These are phyloP conservation scores for Sipha flava DNA, from an alignment of 1,140 invertebrate genomes.

Conservation along the genomic window DNA sequence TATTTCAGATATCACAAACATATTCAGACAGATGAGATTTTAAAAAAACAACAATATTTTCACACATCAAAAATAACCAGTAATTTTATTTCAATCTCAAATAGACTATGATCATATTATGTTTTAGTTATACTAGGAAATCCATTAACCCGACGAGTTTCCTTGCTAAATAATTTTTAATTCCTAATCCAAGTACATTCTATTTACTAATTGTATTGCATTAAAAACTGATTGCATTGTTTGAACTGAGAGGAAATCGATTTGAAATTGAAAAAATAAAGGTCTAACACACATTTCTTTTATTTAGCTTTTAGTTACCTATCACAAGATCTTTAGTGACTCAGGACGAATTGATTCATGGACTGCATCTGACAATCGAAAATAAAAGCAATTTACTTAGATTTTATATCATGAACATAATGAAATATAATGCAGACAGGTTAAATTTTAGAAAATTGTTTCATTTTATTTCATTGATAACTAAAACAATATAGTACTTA, in stretches of 20 bases:
- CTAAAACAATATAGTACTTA: background rate
- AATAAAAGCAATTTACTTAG: slow-evolving; percentile 17
- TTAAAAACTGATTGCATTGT: background rate
- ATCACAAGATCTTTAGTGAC: background rate
- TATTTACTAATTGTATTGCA: background rate
- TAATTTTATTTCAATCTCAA: no score
- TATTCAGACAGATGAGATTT: no score
- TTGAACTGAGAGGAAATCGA: background rate
- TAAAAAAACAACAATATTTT: no score
- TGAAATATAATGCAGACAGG: background rate
- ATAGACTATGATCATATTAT: no score
- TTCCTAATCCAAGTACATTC: background rate
- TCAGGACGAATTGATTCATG: background rate
- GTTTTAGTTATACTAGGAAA: no score
- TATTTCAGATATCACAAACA: no score
- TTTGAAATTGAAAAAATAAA: background rate
- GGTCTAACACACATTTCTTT: background rate
- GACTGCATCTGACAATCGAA: slow-evolving; percentile 9
- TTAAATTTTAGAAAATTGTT: background rate
- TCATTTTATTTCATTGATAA: background rate
- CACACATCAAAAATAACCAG: no score
- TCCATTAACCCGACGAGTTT: no score
- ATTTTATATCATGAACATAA: background rate
- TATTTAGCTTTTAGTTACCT: background rate
- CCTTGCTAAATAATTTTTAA: background rate